Percentiles rank a stretch among this genome's conserved stretches.
These are phyloP conservation scores for Vanessa tameamea DNA, from an alignment of 1,140 invertebrate genomes.

Conservation along the genomic window DNA sequence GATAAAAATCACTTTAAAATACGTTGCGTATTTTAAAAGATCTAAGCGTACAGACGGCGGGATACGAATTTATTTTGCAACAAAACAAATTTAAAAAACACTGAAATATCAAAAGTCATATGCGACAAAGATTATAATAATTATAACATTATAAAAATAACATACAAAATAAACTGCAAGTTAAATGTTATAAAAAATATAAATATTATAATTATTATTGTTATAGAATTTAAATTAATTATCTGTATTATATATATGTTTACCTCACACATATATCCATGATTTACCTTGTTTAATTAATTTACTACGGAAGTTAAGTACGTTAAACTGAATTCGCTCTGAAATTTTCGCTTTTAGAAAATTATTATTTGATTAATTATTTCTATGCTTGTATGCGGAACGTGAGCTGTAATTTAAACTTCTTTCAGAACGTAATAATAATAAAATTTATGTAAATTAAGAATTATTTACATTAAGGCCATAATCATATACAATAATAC, in stretches of 20 bases:
- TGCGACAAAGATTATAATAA: too few species aligned
- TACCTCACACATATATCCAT: neutral
- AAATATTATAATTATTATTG: neutral
- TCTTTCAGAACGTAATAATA: slow-evolving; percentile 18
- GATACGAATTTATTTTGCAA: too few species aligned
- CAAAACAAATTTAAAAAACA: too few species aligned
- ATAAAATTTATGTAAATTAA: too few species aligned
- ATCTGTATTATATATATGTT: neutral
- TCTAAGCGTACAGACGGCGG: too few species aligned
- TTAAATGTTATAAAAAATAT: neutral
- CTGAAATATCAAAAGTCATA: too few species aligned
- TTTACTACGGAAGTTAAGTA: neutral
- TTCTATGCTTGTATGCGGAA: neutral
- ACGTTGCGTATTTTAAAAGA: too few species aligned
- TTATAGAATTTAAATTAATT: neutral
- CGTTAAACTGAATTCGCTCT: neutral
- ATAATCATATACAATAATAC: too few species aligned
- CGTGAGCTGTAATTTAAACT: neutral
- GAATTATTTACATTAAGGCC: too few species aligned
- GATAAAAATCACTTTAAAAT: too few species aligned
- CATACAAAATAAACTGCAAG: too few species aligned
- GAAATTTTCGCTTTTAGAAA: neutral
- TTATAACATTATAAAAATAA: too few species aligned
- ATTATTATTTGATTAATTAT: slow-evolving; percentile 3
- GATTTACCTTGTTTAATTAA: slow-evolving; percentile 4